A percentile compares a stretch with the other conserved stretches of the same genome.
Conservation (phyloP, 2,797 vertebrate genomes). For the Neoniphon sammara region DNA sequence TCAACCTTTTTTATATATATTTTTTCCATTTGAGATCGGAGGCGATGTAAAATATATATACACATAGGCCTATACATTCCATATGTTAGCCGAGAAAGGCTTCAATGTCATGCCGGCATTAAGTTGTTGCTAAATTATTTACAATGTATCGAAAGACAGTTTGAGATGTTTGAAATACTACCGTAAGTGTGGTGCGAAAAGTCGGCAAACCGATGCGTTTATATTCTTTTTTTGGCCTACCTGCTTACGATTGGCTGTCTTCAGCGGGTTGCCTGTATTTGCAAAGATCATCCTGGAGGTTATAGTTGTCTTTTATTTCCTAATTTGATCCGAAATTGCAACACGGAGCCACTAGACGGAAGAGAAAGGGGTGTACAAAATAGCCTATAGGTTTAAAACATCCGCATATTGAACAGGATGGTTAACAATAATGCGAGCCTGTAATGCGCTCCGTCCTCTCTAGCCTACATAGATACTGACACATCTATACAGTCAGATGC, state of each 20-base stretch:
- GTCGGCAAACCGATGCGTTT: neutral
- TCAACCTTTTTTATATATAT: neutral
- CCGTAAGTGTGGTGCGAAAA: slow-evolving; percentile 17
- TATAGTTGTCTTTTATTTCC: slow-evolving; percentile 57
- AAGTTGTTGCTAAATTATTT: slow-evolving; percentile 1
- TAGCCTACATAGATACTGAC: slow-evolving; percentile 71
- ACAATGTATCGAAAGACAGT: neutral
- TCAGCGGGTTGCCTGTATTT: slow-evolving; percentile 89
- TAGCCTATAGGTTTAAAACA: slow-evolving; percentile 59
- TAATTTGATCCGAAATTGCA: slow-evolving; percentile 38
- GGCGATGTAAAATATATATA: neutral
- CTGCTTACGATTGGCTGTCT: slow-evolving; percentile 91
- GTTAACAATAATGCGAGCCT: slow-evolving; percentile 35
- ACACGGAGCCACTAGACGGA: slow-evolving; percentile 62
- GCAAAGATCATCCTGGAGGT: slow-evolving; percentile 95
- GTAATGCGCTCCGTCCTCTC: slow-evolving; percentile 41
- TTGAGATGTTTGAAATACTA: slow-evolving; percentile 13
- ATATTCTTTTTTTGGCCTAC: slow-evolving; percentile 77
- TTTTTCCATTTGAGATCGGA: slow-evolving; percentile 6
- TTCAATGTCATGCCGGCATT: slow-evolving; percentile 74
- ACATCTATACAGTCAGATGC: slow-evolving; percentile 75
- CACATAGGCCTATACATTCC: neutral
- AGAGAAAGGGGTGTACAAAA: slow-evolving; percentile 50
- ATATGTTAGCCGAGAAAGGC: slow-evolving; percentile 53
- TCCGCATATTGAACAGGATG: slow-evolving; percentile 66